Percentiles rank a stretch among this genome's conserved stretches.
These are phyloP conservation scores for Antidorcas marsupialis DNA, from an alignment of 2,113 vertebrate genomes.

Conservation along the genomic window DNA sequence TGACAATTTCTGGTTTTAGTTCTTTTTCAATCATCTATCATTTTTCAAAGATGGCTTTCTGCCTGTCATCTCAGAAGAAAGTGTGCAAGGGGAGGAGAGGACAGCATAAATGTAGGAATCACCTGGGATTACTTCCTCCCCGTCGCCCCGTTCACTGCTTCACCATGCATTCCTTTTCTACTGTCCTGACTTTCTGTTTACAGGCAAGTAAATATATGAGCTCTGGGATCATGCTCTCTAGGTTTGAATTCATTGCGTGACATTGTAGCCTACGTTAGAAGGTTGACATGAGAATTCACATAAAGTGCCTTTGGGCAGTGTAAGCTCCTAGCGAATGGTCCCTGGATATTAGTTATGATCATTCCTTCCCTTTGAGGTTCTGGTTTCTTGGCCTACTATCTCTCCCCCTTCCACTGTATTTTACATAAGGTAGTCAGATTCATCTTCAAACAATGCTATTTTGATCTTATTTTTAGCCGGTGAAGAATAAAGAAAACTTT, in stretches of 20 bases:
- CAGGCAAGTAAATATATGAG: not conserved
- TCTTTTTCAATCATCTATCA: not conserved
- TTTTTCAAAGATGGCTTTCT: not conserved
- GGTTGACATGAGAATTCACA: not conserved
- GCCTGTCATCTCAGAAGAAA: not conserved
- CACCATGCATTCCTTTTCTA: not conserved
- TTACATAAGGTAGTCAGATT: not conserved
- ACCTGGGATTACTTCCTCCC: not conserved
- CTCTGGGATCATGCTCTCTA: not conserved
- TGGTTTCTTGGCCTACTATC: not conserved
- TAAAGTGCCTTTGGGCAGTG: not conserved
- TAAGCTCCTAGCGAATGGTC: not conserved
- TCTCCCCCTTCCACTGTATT: not conserved
- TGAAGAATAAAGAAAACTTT: not conserved
- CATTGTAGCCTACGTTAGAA: not conserved
- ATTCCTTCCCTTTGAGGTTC: not conserved
- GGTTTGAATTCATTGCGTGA: not conserved
- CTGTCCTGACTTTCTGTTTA: not conserved
- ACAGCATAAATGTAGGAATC: not conserved
- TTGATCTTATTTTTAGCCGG: not conserved
- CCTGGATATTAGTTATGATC: not conserved
- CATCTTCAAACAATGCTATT: not conserved
- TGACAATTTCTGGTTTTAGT: not conserved
- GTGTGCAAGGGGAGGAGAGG: not conserved
- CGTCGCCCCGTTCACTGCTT: accelerated